Percentiles rank a stretch among this genome's conserved stretches.
These are phyloP conservation scores for Bungarus multicinctus DNA, from an alignment of 2,113 vertebrate species.

Conservation along the genomic window DNA sequence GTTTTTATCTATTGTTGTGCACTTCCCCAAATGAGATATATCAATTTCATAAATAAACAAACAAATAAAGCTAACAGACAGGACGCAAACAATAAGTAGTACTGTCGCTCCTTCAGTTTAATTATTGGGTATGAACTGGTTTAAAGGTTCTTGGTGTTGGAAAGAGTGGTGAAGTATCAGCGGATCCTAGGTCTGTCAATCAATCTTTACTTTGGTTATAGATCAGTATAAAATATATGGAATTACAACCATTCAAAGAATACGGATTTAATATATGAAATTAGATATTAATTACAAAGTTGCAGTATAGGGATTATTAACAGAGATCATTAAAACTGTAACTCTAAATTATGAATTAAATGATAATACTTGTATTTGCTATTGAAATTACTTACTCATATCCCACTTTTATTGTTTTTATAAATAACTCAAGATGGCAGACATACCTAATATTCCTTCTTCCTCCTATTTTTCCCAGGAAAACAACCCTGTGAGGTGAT, in stretches of 20 bases:
- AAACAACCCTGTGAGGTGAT: background rate
- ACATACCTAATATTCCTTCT: background rate
- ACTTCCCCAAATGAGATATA: background rate
- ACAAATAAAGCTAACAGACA: background rate
- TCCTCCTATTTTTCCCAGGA: background rate
- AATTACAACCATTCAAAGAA: background rate
- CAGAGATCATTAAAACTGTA: background rate
- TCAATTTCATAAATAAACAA: background rate
- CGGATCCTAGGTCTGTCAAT: background rate
- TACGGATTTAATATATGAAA: background rate
- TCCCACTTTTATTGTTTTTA: background rate
- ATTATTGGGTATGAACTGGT: background rate
- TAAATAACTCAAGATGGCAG: background rate
- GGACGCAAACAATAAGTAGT: background rate
- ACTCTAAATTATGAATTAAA: background rate
- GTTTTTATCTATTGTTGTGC: background rate
- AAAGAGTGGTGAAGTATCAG: background rate
- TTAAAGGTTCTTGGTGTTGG: background rate
- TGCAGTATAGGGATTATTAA: background rate
- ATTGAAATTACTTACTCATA: background rate
- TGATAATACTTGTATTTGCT: background rate
- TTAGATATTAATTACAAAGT: background rate
- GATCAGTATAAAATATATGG: background rate
- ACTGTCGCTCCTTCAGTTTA: background rate
- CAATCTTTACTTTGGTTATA: background rate